Evolutionary conservation across 2,888 invertebrate genomes (phyloP).

Genomic region (Oxystoma pomonae): DNA sequence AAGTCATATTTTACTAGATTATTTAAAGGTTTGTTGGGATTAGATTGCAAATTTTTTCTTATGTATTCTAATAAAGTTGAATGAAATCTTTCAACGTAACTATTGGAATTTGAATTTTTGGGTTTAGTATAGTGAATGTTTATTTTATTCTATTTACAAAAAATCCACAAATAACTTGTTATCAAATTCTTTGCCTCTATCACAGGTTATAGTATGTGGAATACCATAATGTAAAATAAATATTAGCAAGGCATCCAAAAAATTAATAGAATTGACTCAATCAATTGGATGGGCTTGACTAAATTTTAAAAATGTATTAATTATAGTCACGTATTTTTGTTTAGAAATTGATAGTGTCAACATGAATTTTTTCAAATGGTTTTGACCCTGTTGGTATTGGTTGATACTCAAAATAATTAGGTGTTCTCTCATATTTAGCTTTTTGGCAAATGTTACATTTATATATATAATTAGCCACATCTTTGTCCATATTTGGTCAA

Average conservation of each 20-base stretch:
- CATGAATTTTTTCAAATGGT: conserved; percentile 5
- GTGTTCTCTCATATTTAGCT: neutral
- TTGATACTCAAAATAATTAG: too few species aligned
- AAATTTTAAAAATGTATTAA: conserved; percentile 16
- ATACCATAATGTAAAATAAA: conserved; percentile 8
- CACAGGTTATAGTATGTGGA: conserved; percentile 19
- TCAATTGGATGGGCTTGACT: conserved; percentile 10
- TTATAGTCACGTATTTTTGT: conserved; percentile 14
- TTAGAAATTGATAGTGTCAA: conserved; percentile 2
- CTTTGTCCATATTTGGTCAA: too few species aligned
- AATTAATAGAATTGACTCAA: neutral
- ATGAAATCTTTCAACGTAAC: conserved; percentile 24
- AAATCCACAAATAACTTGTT: conserved; percentile 18
- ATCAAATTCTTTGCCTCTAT: conserved; percentile 24
- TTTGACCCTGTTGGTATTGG: neutral
- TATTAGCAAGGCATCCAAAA: neutral
- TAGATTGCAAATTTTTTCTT: neutral
- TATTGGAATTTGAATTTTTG: conserved; percentile 24
- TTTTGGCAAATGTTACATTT: too few species aligned
- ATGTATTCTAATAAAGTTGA: conserved; percentile 25
- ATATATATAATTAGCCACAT: too few species aligned
- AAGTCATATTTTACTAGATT: neutral
- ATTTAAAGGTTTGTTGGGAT: neutral
- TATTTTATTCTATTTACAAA: conserved; percentile 21
- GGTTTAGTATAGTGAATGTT: conserved; percentile 23